Evolutionary conservation across 2,797 vertebrate genomes (phyloP).

Genomic region (Kryptopterus vitreolus): DNA sequence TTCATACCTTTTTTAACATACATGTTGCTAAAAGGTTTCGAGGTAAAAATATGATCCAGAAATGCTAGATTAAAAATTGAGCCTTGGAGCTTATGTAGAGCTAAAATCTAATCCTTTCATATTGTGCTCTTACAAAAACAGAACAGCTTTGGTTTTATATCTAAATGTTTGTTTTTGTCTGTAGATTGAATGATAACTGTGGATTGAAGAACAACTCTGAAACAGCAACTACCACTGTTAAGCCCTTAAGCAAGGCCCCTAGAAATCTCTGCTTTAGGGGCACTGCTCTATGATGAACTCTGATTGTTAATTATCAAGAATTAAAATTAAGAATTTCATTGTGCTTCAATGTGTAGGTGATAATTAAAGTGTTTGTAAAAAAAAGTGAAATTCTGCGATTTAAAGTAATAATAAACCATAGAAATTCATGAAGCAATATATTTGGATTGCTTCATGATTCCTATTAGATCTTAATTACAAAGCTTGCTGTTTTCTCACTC

Average conservation of each 20-base stretch:
- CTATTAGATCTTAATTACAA: background rate
- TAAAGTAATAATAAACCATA: background rate
- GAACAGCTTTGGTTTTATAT: background rate
- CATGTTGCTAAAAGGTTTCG: background rate
- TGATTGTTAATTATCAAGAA: no score
- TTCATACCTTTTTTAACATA: background rate
- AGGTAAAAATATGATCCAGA: background rate
- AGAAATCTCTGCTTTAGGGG: no score
- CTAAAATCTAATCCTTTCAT: background rate
- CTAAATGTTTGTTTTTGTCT: no score
- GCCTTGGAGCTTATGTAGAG: background rate
- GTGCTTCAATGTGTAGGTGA: no score
- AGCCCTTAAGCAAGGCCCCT: no score
- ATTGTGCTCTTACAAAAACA: background rate
- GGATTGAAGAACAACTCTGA: background rate
- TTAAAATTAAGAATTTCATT: no score
- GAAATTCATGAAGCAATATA: background rate
- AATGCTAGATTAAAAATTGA: background rate
- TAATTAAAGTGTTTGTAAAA: background rate
- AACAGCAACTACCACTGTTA: no score
- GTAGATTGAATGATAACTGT: no score
- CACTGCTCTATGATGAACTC: no score
- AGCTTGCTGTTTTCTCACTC: background rate
- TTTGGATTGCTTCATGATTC: background rate
- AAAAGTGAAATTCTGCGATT: background rate